phyloP scores from a whole-genome alignment of 2,888 invertebrate species.

The Lydus trimaculatus region DNA sequence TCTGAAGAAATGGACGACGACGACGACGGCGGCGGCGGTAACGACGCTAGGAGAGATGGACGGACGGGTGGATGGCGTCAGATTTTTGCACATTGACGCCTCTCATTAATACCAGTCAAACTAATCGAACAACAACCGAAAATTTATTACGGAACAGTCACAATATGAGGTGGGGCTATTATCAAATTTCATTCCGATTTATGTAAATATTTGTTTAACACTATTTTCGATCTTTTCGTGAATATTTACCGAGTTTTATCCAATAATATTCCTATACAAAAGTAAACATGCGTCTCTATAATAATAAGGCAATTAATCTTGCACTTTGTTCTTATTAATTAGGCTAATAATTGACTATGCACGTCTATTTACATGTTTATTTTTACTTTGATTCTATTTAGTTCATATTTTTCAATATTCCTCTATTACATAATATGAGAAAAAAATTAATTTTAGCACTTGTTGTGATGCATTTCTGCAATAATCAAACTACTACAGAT shows the following conservation, averaged over 20 bases:
- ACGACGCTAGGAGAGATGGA: too few relatives aligned
- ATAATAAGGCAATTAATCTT: neutral
- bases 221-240: neutral
- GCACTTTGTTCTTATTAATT: conserved; percentile 7
- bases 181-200: neutral
- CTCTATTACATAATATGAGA: neutral
- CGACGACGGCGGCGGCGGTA: conserved; percentile 17
- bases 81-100: conserved; percentile 27
- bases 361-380: neutral
- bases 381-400: neutral
- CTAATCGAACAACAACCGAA: neutral
- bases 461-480: neutral
- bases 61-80: conserved; percentile 3
- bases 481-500: neutral
- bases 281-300: neutral
- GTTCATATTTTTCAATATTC: neutral
- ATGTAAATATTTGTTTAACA: neutral
- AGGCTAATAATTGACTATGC: neutral
- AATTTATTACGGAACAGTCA: neutral
- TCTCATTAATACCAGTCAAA: neutral
- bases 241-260: neutral
- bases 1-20: neutral
- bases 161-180: neutral
- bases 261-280: neutral
- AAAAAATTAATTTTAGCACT: neutral